phyloP scores from a whole-genome alignment of 2,113 vertebrate genomes.

The Ibidorhyncha struthersii region DNA sequence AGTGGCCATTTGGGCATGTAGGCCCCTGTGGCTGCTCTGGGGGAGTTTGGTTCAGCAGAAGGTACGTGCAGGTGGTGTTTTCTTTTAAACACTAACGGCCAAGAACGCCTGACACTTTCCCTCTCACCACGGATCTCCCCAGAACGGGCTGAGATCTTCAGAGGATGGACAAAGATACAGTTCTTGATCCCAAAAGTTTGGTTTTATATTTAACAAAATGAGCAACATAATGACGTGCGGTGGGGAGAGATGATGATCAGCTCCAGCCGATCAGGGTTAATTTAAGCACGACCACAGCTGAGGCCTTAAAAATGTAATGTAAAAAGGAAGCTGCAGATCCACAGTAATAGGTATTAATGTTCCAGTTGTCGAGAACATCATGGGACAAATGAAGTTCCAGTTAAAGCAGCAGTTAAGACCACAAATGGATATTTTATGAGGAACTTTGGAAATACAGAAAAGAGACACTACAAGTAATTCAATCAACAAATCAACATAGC shows the following conservation, averaged over 20 bases:
- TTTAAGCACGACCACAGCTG: background rate
- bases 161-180: background rate
- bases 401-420: background rate
- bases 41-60: background rate
- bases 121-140: background rate
- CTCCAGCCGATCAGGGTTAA: background rate
- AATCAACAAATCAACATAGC: background rate
- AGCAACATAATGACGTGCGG: fast-evolving
- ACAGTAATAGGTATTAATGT: background rate
- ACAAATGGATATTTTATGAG: background rate
- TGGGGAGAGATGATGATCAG: fast-evolving
- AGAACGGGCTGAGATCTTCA: background rate
- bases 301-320: background rate
- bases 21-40: background rate
- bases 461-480: background rate
- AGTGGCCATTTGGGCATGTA: fast-evolving
- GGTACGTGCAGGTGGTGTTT: background rate
- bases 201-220: background rate
- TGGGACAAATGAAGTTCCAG: background rate
- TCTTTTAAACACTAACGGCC: background rate
- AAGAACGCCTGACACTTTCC: background rate
- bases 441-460: background rate
- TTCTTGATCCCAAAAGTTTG: background rate
- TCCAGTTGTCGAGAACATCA: background rate
- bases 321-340: background rate